Base-by-base conservation (phyloP, 2,888 invertebrate species). In the Harpalus rubripes region DNA sequence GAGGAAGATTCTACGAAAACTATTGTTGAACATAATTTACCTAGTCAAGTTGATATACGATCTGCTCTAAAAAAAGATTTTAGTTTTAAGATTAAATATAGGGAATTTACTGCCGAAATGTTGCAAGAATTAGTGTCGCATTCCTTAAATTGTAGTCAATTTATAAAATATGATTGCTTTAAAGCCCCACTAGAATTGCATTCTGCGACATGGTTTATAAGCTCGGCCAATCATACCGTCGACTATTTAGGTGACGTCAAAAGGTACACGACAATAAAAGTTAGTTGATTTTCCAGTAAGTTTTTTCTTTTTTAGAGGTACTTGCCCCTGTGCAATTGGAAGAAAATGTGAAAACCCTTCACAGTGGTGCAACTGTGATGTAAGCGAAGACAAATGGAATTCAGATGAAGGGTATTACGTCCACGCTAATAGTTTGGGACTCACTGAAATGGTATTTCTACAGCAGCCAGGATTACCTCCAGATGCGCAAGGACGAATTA, bases 101-200 rank as follows among this genome's bases (percentile, higher is more conserved):
- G 98, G 44, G 97, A 98, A 89, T 98, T 98, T 90, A 95, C 95
- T 0, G 96, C 96, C 0, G 97, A 97, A 90, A 98, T 98, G 98
- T 92, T 98, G 12, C 97, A 97, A 89, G 97, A 97, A 88, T 92
- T 98, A 85, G 96, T 98, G 85, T 96, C 96, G 0, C 97, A 98
- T 90, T 97, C 97, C 0, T 92, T 97, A 74, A 96, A 96, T 90
- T 98, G 98, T 88, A 96, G 96, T 85, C 98, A 98, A 90, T 95
- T 96, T 88, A 96, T 98, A 85, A 96, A 96, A 89, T 98, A 97
- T 88, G 97, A 98, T 88, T 98, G 98, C 88, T 96, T 96, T 89
- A 96, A 96, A 91, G 97, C 97, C 0, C 97, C 97, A 0, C 90
- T 98, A 86, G 97, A 97, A 86, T 91, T 97, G 8, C 97, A 97